Evolutionary conservation across 2,113 vertebrate genomes (phyloP).

Genomic region (Mormyrus lacerda): DNA sequence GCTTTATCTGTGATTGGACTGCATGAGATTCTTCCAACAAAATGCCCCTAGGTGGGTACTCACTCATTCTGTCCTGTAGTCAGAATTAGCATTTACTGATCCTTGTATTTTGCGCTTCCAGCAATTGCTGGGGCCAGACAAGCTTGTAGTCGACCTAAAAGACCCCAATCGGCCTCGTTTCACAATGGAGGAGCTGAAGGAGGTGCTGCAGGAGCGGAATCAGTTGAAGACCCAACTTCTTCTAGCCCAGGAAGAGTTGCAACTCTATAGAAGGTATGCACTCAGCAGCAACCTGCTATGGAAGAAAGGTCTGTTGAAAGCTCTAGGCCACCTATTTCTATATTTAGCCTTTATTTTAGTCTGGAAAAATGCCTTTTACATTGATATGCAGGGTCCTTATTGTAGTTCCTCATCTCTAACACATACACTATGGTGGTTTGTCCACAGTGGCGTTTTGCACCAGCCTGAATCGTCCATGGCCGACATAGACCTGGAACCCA

Average conservation of each 20-base stretch:
- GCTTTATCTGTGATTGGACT: not conserved
- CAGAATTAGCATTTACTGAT: not conserved
- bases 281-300: not conserved
- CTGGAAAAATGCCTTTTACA: not conserved
- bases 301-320: not conserved
- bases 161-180: conserved; percentile 90
- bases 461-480: conserved; percentile 55
- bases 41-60: not conserved
- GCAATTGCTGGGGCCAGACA: conserved; percentile 70
- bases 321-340: not conserved
- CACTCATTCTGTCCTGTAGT: not conserved
- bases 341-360: not conserved
- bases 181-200: conserved; percentile 86
- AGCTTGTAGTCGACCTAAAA: conserved; percentile 78
- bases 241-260: conserved; percentile 81
- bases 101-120: conserved; percentile 34
- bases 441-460: conserved; percentile 69
- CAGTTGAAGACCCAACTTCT: conserved; percentile 86
- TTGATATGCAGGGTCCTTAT: not conserved
- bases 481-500: conserved; percentile 44
- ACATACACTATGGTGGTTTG: not conserved
- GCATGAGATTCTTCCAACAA: not conserved
- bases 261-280: conserved; percentile 79
- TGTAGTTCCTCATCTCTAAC: not conserved
- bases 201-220: conserved; percentile 90